Evolutionary conservation across 2,797 vertebrate species (phyloP).

Genomic region (Adelosebastes latens): DNA sequence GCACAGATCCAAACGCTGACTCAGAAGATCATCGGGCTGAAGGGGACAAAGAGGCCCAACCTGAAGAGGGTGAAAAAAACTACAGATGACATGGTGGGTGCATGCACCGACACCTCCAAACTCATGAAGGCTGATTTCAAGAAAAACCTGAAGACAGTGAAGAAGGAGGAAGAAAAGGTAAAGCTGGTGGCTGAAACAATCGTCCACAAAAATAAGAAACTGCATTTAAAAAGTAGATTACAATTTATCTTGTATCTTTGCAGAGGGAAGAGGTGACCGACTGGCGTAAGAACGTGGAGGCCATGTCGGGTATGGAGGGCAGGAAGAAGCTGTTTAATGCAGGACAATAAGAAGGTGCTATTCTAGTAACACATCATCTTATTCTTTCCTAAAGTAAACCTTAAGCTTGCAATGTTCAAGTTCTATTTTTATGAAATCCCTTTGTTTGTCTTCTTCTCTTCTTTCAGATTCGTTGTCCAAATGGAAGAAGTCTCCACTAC

Average conservation of each 20-base stretch:
- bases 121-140: conserved; percentile 85
- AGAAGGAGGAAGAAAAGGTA: conserved; percentile 88
- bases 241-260: not conserved
- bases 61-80: conserved; percentile 85
- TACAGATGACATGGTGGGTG: conserved; percentile 82
- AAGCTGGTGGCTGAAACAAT: not conserved
- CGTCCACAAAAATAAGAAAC: not conserved
- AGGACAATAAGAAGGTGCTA: conserved; percentile 51
- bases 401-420: not conserved
- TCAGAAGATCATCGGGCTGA: conserved; percentile 79
- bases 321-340: conserved; percentile 82
- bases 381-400: not conserved
- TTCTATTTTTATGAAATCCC: not conserved
- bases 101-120: conserved; percentile 73
- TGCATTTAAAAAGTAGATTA: not conserved
- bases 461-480: conserved; percentile 7
- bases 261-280: conserved; percentile 83
- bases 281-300: conserved; percentile 85
- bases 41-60: conserved; percentile 81
- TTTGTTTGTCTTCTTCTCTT: not conserved
- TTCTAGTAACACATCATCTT: not conserved
- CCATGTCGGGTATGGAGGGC: conserved; percentile 84
- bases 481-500: conserved; percentile 4
- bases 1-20: conserved; percentile 72
- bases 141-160: conserved; percentile 86